These are phyloP conservation scores for Siphlonurus alternatus DNA, from an alignment of 2,888 invertebrate genomes.

Conservation along the genomic window DNA sequence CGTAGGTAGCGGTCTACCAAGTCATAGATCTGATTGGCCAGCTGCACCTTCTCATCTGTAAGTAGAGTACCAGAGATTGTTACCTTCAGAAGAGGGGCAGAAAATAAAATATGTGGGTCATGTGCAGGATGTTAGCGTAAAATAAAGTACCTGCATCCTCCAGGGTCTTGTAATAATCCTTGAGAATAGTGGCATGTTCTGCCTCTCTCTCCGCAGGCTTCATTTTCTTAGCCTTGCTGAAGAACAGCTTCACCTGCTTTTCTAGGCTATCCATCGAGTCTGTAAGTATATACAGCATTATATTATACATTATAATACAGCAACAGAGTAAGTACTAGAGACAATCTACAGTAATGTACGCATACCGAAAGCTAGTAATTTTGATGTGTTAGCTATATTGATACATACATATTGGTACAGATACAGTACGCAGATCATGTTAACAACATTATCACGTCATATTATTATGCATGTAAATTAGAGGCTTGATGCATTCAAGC, in stretches of 20 bases:
- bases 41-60: slow-evolving; percentile 78
- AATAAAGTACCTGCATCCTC: slow-evolving; percentile 51
- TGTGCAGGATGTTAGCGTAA: not conserved
- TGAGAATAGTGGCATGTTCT: slow-evolving; percentile 66
- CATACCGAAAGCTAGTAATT: no score
- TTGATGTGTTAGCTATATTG: no score
- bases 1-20: slow-evolving; percentile 84
- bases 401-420: no score
- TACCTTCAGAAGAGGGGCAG: not conserved
- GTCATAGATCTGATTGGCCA: slow-evolving; percentile 89
- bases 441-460: no score
- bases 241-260: slow-evolving; percentile 73
- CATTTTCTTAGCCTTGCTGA: slow-evolving; percentile 64
- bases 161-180: slow-evolving; percentile 78
- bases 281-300: slow-evolving; percentile 23
- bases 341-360: no score
- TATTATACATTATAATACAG: slow-evolving; percentile 6
- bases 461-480: no score
- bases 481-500: no score
- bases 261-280: slow-evolving; percentile 86
- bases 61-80: not conserved
- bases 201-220: slow-evolving; percentile 57
- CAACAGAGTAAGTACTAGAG: no score
- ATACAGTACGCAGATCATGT: no score
- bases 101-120: not conserved